Evolutionary conservation across 1,140 invertebrate species (phyloP).

Genomic region (Drosophila micromelanica): DNA sequence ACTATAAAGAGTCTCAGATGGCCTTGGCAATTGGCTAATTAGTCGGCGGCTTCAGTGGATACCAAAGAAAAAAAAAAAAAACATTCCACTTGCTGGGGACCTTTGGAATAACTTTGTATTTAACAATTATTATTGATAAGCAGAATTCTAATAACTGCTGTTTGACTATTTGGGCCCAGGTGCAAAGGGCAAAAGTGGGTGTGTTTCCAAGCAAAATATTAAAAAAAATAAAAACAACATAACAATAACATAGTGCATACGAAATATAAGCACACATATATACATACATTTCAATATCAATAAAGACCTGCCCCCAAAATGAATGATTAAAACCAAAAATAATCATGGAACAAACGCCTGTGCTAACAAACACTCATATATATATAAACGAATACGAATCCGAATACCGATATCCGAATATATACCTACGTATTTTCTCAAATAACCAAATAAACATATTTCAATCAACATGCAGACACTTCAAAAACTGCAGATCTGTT

Average conservation of each 20-base stretch:
- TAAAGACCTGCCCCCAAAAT: conserved; percentile 38
- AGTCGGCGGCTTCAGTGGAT: not conserved
- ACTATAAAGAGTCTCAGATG: not conserved
- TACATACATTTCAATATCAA: conserved; percentile 2
- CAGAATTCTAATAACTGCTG: conserved; percentile 20
- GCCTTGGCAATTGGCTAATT: conserved; percentile 4
- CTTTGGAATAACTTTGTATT: conserved; percentile 28
- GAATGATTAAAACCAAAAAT: conserved; percentile 7
- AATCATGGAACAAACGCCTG: not conserved
- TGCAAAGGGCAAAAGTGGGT: conserved; percentile 49
- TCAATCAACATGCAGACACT: not conserved
- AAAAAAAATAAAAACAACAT: conserved; percentile 14
- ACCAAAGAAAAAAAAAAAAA: conserved; percentile 4
- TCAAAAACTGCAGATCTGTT: not conserved
- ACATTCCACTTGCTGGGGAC: conserved; percentile 14
- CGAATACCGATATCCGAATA: not conserved
- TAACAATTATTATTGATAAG: conserved; percentile 41
- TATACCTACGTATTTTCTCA: no score
- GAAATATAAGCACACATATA: not conserved
- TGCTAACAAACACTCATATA: no score
- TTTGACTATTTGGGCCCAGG: conserved; percentile 7
- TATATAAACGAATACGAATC: not conserved
- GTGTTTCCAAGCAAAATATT: conserved; percentile 19
- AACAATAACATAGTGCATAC: not conserved
- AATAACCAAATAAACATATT: not conserved